Percentiles rank a stretch among this genome's conserved stretches.
Evolutionary conservation across 2,888 invertebrate species (phyloP).

Genomic region (Macaria liturata): DNA sequence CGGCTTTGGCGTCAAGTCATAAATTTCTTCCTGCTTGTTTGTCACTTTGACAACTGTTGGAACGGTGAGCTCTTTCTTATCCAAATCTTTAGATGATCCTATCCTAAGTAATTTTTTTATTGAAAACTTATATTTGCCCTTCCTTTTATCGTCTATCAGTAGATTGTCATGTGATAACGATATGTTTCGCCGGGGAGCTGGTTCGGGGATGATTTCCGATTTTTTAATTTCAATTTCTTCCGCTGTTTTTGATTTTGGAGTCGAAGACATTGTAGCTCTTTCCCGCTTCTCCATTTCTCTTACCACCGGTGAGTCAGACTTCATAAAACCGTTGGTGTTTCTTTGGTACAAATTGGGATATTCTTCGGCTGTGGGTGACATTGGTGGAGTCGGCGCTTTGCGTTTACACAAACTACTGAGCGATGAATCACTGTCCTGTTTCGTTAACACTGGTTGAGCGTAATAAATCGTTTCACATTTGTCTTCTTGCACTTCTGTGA

Average conservation of each 20-base stretch:
- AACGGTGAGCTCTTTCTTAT: constrained; percentile 79
- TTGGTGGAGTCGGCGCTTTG: constrained; percentile 90
- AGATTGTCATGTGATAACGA: constrained; percentile 91
- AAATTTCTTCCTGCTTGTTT: constrained; percentile 80
- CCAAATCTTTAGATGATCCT: constrained; percentile 88
- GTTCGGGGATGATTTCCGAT: constrained; percentile 81
- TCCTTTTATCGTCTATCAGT: constrained; percentile 84
- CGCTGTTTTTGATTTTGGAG: constrained; percentile 54
- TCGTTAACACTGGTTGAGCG: constrained; percentile 76
- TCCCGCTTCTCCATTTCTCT: constrained; percentile 90
- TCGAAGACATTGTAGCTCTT: constrained; percentile 73
- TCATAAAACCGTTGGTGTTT: constrained; percentile 79
- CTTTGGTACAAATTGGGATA: constrained; percentile 83
- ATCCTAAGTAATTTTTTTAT: constrained; percentile 92
- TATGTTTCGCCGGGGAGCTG: constrained; percentile 87
- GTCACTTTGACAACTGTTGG: constrained; percentile 74
- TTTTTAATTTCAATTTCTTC: constrained; percentile 66
- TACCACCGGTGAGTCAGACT: constrained; percentile 87
- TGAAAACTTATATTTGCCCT: constrained; percentile 89
- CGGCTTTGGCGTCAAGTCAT: constrained; percentile 83
- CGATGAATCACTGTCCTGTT: constrained; percentile 83
- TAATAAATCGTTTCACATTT: constrained; percentile 70
- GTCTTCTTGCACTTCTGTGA: constrained; percentile 63
- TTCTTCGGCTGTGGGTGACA: constrained; percentile 76
- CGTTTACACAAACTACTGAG: constrained; percentile 85